Evolutionary conservation across 2,888 invertebrate species (phyloP).

Genomic region (Andrena marginata): DNA sequence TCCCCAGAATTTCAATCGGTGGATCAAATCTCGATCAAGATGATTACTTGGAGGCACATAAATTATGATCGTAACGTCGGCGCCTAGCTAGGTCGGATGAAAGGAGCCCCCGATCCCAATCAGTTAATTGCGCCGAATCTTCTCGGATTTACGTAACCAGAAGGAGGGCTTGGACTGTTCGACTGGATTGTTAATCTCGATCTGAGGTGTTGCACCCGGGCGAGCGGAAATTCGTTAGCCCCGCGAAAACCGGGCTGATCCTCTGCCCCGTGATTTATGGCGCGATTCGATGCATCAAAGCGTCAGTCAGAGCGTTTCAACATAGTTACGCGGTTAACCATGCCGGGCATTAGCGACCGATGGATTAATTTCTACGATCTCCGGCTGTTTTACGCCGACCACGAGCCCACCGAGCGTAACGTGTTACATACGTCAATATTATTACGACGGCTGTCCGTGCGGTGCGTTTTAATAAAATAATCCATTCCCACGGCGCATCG

Average conservation of each 20-base stretch:
- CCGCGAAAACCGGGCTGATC: slow-evolving; percentile 11
- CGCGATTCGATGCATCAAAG: slow-evolving; percentile 38
- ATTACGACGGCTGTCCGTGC: slow-evolving; percentile 27
- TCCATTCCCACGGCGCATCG: neutral
- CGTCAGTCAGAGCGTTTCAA: neutral
- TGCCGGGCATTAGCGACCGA: slow-evolving; percentile 44
- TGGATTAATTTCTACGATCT: slow-evolving; percentile 64
- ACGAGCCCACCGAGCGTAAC: slow-evolving; percentile 17
- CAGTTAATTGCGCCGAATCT: slow-evolving; percentile 5
- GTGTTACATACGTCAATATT: slow-evolving; percentile 25
- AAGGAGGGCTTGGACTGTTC: neutral
- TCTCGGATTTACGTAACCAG: slow-evolving; percentile 17
- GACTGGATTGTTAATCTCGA: slow-evolving; percentile 20
- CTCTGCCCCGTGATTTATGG: slow-evolving; percentile 35
- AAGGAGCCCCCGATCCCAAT: neutral
- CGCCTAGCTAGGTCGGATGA: neutral
- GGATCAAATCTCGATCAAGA: neutral
- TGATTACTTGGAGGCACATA: neutral
- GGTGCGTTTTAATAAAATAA: slow-evolving; percentile 14
- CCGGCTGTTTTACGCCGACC: slow-evolving; percentile 25
- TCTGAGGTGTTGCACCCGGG: slow-evolving; percentile 9
- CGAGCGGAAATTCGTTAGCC: slow-evolving; percentile 41
- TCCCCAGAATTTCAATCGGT: neutral
- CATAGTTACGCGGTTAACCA: slow-evolving; percentile 54
- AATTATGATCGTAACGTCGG: neutral